Evolutionary conservation across 2,888 invertebrate genomes (phyloP).

Genomic region (Megaustenia siamemsis): DNA sequence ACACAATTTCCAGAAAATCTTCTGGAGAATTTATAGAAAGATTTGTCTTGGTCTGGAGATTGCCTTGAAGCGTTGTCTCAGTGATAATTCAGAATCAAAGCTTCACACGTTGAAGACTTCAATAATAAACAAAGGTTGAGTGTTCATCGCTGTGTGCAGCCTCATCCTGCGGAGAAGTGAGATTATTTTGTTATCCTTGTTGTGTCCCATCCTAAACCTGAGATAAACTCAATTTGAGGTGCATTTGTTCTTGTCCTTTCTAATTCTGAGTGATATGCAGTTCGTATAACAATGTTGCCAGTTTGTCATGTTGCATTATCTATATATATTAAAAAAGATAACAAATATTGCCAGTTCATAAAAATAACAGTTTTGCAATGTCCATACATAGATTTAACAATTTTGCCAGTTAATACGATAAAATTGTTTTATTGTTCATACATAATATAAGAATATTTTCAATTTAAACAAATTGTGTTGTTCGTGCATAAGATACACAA

Average conservation of each 20-base stretch:
- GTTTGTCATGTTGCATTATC: too few species aligned
- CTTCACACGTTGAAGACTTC: not conserved
- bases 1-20: not conserved
- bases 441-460: not conserved
- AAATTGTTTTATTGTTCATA: not conserved
- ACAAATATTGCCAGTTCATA: too few species aligned
- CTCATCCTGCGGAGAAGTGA: constrained; percentile 7
- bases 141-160: not conserved
- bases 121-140: constrained; percentile 16
- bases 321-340: too few species aligned
- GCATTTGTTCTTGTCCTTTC: constrained; percentile 19
- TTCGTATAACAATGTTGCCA: too few species aligned
- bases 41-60: not conserved
- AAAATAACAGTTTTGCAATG: too few species aligned
- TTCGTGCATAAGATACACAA: not conserved
- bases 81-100: not conserved
- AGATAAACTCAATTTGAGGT: constrained; percentile 21
- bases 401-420: constrained; percentile 20
- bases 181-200: constrained; percentile 6
- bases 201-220: not conserved
- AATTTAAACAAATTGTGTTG: not conserved
- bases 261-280: not conserved
- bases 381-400: not conserved
- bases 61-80: not conserved
- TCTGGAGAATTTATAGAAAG: too few species aligned